Conservation (phyloP, 2,888 invertebrate genomes). For the Mythimna albipuncta region DNA sequence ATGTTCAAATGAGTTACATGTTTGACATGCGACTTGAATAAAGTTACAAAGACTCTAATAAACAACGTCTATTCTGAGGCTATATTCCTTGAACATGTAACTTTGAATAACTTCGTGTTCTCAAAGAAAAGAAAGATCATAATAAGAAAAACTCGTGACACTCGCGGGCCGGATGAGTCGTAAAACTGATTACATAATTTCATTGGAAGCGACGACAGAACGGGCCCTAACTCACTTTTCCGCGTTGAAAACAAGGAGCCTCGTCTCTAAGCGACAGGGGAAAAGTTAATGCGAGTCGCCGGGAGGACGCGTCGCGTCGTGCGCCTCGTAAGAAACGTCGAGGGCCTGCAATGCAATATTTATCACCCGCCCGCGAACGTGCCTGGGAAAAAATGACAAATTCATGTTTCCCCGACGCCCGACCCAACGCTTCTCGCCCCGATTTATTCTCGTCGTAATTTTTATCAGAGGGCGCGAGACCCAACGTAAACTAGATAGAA, state of each 20-base stretch:
- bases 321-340: slow-evolving; percentile 78
- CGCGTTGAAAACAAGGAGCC: slow-evolving; percentile 83
- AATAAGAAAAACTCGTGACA: slow-evolving; percentile 78
- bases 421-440: slow-evolving; percentile 73
- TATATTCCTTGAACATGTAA: slow-evolving; percentile 40
- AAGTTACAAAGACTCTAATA: slow-evolving; percentile 21
- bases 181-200: slow-evolving; percentile 88
- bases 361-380: slow-evolving; percentile 88
- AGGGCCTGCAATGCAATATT: slow-evolving; percentile 89
- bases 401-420: slow-evolving; percentile 84
- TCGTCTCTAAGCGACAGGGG: slow-evolving; percentile 78
- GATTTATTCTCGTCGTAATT: slow-evolving; percentile 88
- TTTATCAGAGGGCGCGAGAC: slow-evolving; percentile 86
- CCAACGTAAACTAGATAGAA: slow-evolving; percentile 86
- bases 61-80: slow-evolving; percentile 24
- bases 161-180: slow-evolving; percentile 81
- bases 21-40: slow-evolving; percentile 22
- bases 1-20: slow-evolving; percentile 18
- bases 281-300: slow-evolving; percentile 81
- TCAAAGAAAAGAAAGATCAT: slow-evolving; percentile 64
- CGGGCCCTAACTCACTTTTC: slow-evolving; percentile 82
- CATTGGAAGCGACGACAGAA: slow-evolving; percentile 86
- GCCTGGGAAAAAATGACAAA: slow-evolving; percentile 90
- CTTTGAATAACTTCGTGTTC: slow-evolving; percentile 45
- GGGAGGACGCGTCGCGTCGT: slow-evolving; percentile 62